These are phyloP conservation scores for Microplitis mediator DNA, from an alignment of 1,140 invertebrate genomes.

Conservation along the genomic window DNA sequence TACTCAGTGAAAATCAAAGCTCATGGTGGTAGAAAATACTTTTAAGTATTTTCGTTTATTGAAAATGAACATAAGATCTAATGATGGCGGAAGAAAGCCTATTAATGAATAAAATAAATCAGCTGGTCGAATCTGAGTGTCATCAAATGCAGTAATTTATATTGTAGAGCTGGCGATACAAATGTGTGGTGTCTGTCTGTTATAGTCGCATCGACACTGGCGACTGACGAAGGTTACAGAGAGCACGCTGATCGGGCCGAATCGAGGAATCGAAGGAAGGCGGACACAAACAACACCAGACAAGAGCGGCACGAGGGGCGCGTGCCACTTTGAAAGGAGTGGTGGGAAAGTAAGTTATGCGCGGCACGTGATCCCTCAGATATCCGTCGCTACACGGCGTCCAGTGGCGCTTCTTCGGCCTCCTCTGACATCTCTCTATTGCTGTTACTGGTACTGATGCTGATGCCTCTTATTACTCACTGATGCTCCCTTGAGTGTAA, in stretches of 20 bases:
- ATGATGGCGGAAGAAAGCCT: too few species aligned
- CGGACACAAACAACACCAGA: conserved; percentile 18
- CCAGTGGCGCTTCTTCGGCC: conserved; percentile 16
- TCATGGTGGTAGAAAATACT: too few species aligned
- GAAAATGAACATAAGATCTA: too few species aligned
- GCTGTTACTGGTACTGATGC: neutral
- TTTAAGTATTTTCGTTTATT: too few species aligned
- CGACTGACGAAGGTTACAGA: conserved; percentile 24
- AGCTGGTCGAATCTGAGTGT: too few species aligned
- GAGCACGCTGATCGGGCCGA: conserved; percentile 20
- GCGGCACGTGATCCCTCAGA: conserved; percentile 54
- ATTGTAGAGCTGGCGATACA: neutral
- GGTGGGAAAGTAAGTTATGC: conserved; percentile 52
- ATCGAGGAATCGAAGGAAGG: conserved; percentile 28
- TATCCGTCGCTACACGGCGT: conserved; percentile 39
- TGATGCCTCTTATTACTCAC: neutral
- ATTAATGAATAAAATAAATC: too few species aligned
- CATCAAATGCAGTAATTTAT: neutral
- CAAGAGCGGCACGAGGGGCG: conserved; percentile 27
- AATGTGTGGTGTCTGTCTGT: conserved; percentile 2
- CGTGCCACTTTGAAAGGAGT: conserved; percentile 28
- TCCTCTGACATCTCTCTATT: neutral
- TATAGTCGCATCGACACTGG: conserved; percentile 19
- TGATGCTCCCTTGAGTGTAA: neutral
- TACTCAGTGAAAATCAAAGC: too few species aligned